Evolutionary conservation across 2,797 vertebrate species (phyloP), one percentile per base, ranked within the genome.

Genomic region (Phrynocephalus vlangalii): DNA sequence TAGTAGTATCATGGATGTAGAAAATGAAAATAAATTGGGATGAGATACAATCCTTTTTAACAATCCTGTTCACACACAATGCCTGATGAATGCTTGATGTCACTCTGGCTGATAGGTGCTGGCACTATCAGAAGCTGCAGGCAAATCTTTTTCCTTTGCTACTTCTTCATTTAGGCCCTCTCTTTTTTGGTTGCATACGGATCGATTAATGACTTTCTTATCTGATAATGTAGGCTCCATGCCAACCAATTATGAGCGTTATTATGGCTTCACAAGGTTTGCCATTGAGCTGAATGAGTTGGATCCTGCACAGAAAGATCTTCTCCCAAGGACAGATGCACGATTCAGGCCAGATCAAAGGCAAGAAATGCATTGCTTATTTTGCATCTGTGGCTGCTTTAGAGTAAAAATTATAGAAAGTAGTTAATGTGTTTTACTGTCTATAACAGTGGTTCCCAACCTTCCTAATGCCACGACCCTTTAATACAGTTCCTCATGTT

Each of bases 221-320:
- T 24, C 11, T 91, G 38, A 71, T 82, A 30, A 85, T 93, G 33
- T 92, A 99, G 99, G 99, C 87, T 99, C 98, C 91, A 98, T 99
- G 98, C 99, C 99, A 91, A 99, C 98, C 90, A 98, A 99, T 95
- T 99, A 98, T 73, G 99, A 99, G 95, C 97, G 98, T 80, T 99
- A 99, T 94, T 99, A 99, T 4, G 99, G 99, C 95, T 99, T 99
- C 97, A 99, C 98, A 3, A 98, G 99, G 92, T 99, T 99, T 92
- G 99, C 99, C 89, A 98, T 99, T 92, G 99, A 99, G 93, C 97
- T 99, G 88, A 99, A 99, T 77, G 99, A 99, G 94, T 97, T 99
- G 92, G 99, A 98, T 95, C 98, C 99, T 2, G 97, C 98, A 89
- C 90, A 99, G 88, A 99, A 98, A 95, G 98, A 99, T 52, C 97